A percentile compares a stretch with the other conserved stretches of the same genome.
Evolutionary conservation across 2,888 invertebrate genomes (phyloP).

Genomic region (Plebejus anna): DNA sequence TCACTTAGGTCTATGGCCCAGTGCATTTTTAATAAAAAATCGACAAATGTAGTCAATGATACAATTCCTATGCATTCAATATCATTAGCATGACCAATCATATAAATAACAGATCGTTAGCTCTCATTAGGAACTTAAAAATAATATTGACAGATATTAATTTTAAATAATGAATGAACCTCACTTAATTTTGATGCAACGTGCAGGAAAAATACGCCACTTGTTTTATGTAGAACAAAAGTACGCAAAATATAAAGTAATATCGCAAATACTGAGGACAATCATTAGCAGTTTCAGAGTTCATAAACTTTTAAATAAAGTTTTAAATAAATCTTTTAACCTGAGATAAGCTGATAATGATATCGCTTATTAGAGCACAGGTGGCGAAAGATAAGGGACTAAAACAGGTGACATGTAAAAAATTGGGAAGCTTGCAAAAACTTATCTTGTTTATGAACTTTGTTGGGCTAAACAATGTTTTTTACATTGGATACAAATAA

Average conservation of each 20-base stretch:
- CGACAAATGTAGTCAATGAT: slow-evolving; percentile 57
- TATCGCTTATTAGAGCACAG: slow-evolving; percentile 74
- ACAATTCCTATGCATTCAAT: slow-evolving; percentile 71
- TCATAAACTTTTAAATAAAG: slow-evolving; percentile 34
- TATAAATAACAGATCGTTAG: slow-evolving; percentile 70
- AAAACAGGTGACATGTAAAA: slow-evolving; percentile 61
- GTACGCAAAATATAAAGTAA: slow-evolving; percentile 42
- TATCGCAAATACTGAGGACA: slow-evolving; percentile 61
- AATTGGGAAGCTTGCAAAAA: slow-evolving; percentile 55
- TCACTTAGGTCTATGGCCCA: slow-evolving; percentile 6
- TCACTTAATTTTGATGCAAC: slow-evolving; percentile 25
- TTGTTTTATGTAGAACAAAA: too few species aligned
- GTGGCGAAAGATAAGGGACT: slow-evolving; percentile 64
- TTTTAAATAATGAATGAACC: slow-evolving; percentile 4
- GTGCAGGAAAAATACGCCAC: not conserved
- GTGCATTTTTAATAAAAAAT: slow-evolving; percentile 43
- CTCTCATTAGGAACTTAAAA: slow-evolving; percentile 74
- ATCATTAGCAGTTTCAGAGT: slow-evolving; percentile 66
- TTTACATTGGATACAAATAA: too few species aligned
- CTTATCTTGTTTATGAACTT: slow-evolving; percentile 53
- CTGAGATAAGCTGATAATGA: slow-evolving; percentile 74
- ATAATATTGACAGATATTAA: slow-evolving; percentile 31
- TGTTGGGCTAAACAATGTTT: slow-evolving; percentile 46
- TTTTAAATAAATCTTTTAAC: slow-evolving; percentile 72
- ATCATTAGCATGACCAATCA: slow-evolving; percentile 58